Evolutionary conservation across 2,797 vertebrate genomes (phyloP).

Genomic region (Cirrhinus mrigala): DNA sequence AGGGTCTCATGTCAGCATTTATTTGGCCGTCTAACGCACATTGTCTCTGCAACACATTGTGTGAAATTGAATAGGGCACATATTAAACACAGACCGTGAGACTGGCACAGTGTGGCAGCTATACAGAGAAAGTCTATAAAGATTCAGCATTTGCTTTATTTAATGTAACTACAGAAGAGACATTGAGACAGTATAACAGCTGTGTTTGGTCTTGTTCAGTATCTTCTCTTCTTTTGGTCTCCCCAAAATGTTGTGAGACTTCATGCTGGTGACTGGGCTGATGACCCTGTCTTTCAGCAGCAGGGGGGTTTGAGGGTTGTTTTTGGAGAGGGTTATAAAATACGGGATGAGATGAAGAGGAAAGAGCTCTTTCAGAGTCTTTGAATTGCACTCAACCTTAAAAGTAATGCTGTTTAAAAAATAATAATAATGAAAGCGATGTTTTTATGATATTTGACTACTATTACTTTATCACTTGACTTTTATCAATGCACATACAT

Average conservation of each 20-base stretch:
- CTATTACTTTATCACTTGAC: background rate
- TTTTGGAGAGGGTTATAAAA: constrained; percentile 48
- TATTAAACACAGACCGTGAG: constrained; percentile 70
- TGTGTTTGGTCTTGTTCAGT: background rate
- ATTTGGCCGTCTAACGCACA: constrained; percentile 67
- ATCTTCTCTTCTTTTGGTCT: background rate
- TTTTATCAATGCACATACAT: background rate
- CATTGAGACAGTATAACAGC: constrained; percentile 50
- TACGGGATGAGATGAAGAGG: constrained; percentile 3
- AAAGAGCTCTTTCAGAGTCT: background rate
- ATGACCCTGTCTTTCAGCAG: constrained; percentile 41
- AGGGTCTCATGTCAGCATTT: constrained; percentile 60
- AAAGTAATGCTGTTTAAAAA: background rate
- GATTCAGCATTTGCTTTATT: constrained; percentile 61
- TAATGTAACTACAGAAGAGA: constrained; percentile 34
- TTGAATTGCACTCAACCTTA: constrained; percentile 3
- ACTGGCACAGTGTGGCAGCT: constrained; percentile 50
- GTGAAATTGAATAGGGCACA: constrained; percentile 72
- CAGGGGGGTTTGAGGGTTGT: constrained; percentile 5
- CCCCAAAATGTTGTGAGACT: background rate
- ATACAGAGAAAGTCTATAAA: constrained; percentile 44
- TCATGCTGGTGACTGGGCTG: constrained; percentile 9
- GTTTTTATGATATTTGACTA: background rate
- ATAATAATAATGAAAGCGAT: background rate
- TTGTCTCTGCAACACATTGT: constrained; percentile 68